These are phyloP conservation scores for Pogonus chalceus DNA, from an alignment of 1,140 invertebrate genomes.

Conservation along the genomic window DNA sequence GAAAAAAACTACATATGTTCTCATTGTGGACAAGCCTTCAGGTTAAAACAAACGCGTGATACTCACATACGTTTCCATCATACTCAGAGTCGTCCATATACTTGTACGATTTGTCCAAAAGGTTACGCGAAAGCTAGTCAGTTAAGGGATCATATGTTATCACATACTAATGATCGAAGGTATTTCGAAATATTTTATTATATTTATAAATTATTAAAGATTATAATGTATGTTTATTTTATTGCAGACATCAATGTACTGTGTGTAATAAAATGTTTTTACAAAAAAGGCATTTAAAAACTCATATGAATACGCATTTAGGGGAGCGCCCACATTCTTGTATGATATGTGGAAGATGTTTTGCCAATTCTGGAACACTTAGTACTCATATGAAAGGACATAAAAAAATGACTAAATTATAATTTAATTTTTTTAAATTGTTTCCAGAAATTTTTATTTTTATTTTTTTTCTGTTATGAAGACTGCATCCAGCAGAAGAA, in stretches of 20 bases:
- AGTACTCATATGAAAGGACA: neutral
- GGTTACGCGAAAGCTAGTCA: slow-evolving; percentile 30
- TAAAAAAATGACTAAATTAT: neutral
- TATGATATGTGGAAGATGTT: neutral
- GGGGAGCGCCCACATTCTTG: neutral
- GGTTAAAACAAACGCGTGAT: slow-evolving; percentile 36
- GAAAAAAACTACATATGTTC: slow-evolving; percentile 32
- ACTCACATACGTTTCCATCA: slow-evolving; percentile 55
- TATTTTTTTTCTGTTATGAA: too few relatives aligned
- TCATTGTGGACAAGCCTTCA: slow-evolving; percentile 30
- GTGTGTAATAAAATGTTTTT: neutral
- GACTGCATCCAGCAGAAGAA: too few relatives aligned
- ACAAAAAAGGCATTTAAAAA: neutral
- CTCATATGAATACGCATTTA: neutral
- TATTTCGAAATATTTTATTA: too few relatives aligned
- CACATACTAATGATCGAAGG: neutral
- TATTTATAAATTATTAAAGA: neutral
- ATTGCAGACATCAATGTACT: neutral
- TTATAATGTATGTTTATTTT: neutral
- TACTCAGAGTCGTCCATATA: slow-evolving; percentile 55
- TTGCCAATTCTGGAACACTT: neutral
- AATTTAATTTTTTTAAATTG: neutral
- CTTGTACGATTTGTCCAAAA: slow-evolving; percentile 47
- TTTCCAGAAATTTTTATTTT: too few relatives aligned
- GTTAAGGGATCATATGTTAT: slow-evolving; percentile 18